Base-by-base conservation (phyloP, 2,113 vertebrate genomes). In the Pyrgilauda ruficollis region DNA sequence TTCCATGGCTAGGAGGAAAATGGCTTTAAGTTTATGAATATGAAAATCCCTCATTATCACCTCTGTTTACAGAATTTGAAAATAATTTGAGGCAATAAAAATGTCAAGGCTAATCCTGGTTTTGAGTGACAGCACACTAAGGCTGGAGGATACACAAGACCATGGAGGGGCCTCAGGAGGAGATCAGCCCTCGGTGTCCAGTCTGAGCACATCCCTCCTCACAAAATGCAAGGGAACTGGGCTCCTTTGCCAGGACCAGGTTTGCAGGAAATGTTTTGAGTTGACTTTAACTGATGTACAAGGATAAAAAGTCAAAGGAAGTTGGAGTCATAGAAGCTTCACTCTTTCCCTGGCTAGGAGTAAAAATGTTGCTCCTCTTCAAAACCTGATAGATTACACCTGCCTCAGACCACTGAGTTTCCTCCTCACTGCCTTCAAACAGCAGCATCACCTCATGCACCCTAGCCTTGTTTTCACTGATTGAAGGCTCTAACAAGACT, bases 151-250 rank as follows among this genome's bases (percentile, higher is more conserved):
- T 73, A 6, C 27, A 43, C 6, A 35, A 16, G 9, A 23, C 9
- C 23, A 5, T 1, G 2, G 11, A 3, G 4, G 2, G 4, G 9
- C 13, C 15, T 84, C 11, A 52, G 20, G 49, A 75, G 12, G 16
- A n/a, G 12, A 33, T n/a, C 13, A 61, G 14, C 7, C 14, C 6
- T 28, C 12, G 22, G 6, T 28, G 18, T 41, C 7, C 15, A 55
- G 6, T 22, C 47, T 6, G 9, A 78, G 15, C 4, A 20, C 6
- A 8, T n/a, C 20, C 14, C 2, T 37, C 15, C 2, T 1, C 13
- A 39, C 13, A 77, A 68, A 59, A 16, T 1, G 1, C 24, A 69
- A 37, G 30, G 15, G 13, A 53, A 3, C 1, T 1, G 1, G 7
- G 11, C 26, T n/a, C 22, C 9, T 67, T 28, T 33, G 4, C 1